phyloP scores from a whole-genome alignment of 2,888 invertebrate genomes.

The Drosophila falleni region DNA sequence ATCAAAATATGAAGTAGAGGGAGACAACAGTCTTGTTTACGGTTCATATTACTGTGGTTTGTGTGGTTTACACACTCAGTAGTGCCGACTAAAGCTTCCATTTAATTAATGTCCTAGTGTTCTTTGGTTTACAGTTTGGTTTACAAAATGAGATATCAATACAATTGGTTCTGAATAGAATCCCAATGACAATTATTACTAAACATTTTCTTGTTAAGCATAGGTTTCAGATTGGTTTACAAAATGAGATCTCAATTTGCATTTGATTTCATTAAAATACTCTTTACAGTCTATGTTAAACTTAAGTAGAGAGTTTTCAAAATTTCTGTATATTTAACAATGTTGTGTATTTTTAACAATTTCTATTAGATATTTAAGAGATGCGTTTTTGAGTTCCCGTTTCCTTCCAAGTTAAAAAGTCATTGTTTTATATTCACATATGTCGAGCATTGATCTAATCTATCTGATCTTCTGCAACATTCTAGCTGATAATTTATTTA shows the following conservation, averaged over 20 bases:
- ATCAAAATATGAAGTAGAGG: not conserved
- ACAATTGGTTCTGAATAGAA: not conserved
- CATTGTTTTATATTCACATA: not conserved
- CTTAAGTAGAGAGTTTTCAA: too few species aligned
- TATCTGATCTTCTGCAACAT: conserved; percentile 10
- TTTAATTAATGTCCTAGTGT: conserved; percentile 7
- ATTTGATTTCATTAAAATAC: too few species aligned
- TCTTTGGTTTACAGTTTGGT: not conserved
- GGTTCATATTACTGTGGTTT: not conserved
- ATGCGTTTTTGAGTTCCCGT: not conserved
- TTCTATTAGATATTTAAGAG: too few species aligned
- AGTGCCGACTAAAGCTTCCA: not conserved
- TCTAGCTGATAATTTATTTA: conserved; percentile 34
- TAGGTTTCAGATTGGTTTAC: too few species aligned
- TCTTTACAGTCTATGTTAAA: too few species aligned
- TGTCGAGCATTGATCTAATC: conserved; percentile 3
- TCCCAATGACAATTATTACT: not conserved
- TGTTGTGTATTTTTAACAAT: too few species aligned
- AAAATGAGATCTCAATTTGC: not conserved
- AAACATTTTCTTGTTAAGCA: too few species aligned
- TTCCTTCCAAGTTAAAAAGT: not conserved
- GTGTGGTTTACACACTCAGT: not conserved
- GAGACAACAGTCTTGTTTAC: not conserved
- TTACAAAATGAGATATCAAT: conserved; percentile 3
- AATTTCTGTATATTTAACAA: too few species aligned